These are phyloP conservation scores for Lagenorhynchus albirostris DNA, from an alignment of 2,113 vertebrate species.

Conservation along the genomic window DNA sequence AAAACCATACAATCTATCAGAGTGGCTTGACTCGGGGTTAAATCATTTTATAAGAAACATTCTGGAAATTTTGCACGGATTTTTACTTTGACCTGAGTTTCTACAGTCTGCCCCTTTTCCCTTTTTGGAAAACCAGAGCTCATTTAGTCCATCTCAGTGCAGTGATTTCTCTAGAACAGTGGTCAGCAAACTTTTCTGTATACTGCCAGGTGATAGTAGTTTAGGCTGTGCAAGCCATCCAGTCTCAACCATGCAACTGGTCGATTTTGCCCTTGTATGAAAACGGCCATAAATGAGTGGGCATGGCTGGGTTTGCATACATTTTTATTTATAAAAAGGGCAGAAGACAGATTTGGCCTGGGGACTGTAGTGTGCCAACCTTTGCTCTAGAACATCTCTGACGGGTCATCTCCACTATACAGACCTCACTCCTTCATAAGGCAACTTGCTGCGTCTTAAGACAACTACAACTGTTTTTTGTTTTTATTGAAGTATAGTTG, in stretches of 20 bases:
- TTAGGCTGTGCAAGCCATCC: not conserved
- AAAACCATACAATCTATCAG: not conserved
- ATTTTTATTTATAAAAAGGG: not conserved
- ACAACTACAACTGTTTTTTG: not conserved
- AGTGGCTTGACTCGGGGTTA: not conserved
- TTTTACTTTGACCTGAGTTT: not conserved
- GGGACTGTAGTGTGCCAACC: not conserved
- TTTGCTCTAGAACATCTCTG: not conserved
- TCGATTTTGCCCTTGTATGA: not conserved
- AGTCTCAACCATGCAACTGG: not conserved
- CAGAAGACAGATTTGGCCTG: not conserved
- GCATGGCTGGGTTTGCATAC: not conserved
- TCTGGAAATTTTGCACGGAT: not conserved
- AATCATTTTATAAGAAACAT: not conserved
- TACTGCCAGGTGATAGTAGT: not conserved
- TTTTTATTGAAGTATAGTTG: not conserved
- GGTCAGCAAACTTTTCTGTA: not conserved
- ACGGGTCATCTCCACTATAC: not conserved
- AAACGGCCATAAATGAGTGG: not conserved
- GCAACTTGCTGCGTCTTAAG: not conserved
- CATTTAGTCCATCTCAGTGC: not conserved
- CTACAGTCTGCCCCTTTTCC: not conserved
- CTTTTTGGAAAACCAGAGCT: not conserved
- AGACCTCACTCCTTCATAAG: not conserved
- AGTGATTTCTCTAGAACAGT: not conserved